Evolutionary conservation across 2,113 vertebrate species (phyloP), one percentile per base, ranked within the genome.

Genomic region (Pseudorhombus dupliciocellatus): DNA sequence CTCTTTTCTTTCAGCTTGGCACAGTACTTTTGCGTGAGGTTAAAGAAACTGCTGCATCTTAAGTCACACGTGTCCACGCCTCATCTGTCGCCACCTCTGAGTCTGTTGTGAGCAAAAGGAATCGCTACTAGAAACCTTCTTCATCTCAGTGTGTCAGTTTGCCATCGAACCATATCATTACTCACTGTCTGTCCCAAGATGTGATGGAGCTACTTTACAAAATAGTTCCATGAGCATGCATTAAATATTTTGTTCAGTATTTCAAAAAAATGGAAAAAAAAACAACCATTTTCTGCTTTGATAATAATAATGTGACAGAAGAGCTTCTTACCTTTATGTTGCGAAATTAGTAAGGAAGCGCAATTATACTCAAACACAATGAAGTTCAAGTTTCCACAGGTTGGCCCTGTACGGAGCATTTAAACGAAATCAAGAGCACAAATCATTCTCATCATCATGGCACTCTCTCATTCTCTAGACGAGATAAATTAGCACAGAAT

Each of bases 1-100:
- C 80, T 84, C 63, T 80, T 89, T 78, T 71, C 63, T 84, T 90
- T 84, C 61, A 90, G 77, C 84, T 82, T 65, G 75, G 66, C 86
- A 73, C 71, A 81, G 71, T 76, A 54, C 52, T 80, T 34, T 28
- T 74, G 93, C 67, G 86, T 94, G 93, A 20, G 42, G 28, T 63
- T 53, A 57, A 56, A 80, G 37, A 74, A 44, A 30, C 69, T 34
- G 55, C 58, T 70, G 71, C 66, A n/a, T 66, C 14, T 63, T 50
- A 28, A 53, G 63, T 77, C 63, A 42, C 31, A 3, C 62, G 15
- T 77, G 70, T 75, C 84, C 66, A 66, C 77, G 68, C 88, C 71
- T 82, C 81, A 86, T 79, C 62, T 66, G 56, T 85, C 58, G 50
- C 73, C 73, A 62, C 63, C 30, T 70, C 57, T 68, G 14, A 52